A percentile compares a stretch with the other conserved stretches of the same genome.
Conservation (phyloP, 1,140 invertebrate genomes). For the Orius laevigatus region DNA sequence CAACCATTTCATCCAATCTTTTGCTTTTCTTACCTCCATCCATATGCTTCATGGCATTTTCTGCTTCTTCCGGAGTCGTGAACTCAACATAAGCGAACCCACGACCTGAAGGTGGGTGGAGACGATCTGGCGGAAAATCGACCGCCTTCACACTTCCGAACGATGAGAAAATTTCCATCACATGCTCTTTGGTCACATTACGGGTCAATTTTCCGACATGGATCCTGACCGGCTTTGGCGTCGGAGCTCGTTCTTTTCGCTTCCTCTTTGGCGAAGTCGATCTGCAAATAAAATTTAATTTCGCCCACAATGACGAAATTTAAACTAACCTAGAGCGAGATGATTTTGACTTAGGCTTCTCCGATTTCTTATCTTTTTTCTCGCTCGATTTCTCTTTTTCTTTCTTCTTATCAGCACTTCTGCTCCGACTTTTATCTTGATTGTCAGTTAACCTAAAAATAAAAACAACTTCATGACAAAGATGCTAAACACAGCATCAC, state of each 20-base stretch:
- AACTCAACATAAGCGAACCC: conserved; percentile 94
- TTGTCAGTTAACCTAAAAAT: conserved; percentile 21
- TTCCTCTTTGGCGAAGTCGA: conserved; percentile 36
- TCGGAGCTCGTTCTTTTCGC: conserved; percentile 61
- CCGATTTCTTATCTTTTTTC: conserved; percentile 27
- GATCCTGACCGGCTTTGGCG: conserved; percentile 74
- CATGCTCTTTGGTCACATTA: conserved; percentile 86
- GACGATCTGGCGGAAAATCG: conserved; percentile 74
- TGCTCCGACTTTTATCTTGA: conserved; percentile 31
- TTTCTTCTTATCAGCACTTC: conserved; percentile 31
- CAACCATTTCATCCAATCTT: conserved; percentile 1
- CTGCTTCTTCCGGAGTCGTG: conserved; percentile 82
- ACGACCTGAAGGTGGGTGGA: conserved; percentile 66
- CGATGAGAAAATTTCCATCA: conserved; percentile 85
- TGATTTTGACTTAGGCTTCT: conserved; percentile 35
- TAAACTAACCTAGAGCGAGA: conserved; percentile 30
- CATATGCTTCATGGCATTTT: conserved; percentile 98
- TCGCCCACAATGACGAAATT: neutral
- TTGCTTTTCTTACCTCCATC: conserved; percentile 59
- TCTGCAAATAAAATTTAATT: conserved; percentile 24
- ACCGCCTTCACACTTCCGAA: conserved; percentile 83
- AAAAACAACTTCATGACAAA: conserved; percentile 3
- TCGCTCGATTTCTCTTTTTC: conserved; percentile 26
- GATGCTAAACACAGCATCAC: conserved; percentile 10
- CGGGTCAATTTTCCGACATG: conserved; percentile 81